Percentiles rank a stretch among this genome's conserved stretches.
Conservation (phyloP, 2,797 vertebrate species). For the Rhabdomys pumilio region DNA sequence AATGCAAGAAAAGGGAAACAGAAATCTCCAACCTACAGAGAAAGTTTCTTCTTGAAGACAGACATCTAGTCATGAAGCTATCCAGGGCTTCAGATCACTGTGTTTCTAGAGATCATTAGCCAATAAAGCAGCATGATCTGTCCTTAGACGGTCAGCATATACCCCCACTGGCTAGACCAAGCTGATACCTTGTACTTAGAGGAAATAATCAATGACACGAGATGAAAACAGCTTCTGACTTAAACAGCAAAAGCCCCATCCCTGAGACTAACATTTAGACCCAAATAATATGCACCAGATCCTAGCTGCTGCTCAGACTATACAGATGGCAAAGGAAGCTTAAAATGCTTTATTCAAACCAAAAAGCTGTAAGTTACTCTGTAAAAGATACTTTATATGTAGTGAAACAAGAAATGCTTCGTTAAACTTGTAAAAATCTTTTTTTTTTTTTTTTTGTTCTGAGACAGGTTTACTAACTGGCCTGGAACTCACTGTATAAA, state of each 20-base stretch:
- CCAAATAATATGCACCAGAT: background rate
- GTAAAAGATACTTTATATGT: background rate
- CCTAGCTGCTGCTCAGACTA: background rate
- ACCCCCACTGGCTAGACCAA: background rate
- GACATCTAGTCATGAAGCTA: background rate
- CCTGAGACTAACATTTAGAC: background rate
- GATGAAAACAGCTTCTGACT: background rate
- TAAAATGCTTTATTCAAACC: background rate
- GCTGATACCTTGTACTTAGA: background rate
- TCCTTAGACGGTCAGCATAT: fast-evolving
- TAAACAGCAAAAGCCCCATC: background rate
- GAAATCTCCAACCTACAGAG: no score
- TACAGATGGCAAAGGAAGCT: no score
- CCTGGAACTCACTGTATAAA: background rate
- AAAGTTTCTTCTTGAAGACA: background rate
- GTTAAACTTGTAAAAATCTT: background rate
- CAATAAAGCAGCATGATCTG: background rate
- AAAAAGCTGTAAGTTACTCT: background rate
- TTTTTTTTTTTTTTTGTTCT: background rate
- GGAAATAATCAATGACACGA: background rate
- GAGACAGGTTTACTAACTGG: background rate
- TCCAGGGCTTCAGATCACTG: no score
- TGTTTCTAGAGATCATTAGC: background rate
- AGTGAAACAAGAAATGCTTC: background rate
- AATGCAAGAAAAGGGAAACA: background rate